Percentiles rank a stretch among this genome's conserved stretches.
Conservation (phyloP, 30 jellyfish, hydroid and myxozoan species). For the Euphysa ruthae region DNA sequence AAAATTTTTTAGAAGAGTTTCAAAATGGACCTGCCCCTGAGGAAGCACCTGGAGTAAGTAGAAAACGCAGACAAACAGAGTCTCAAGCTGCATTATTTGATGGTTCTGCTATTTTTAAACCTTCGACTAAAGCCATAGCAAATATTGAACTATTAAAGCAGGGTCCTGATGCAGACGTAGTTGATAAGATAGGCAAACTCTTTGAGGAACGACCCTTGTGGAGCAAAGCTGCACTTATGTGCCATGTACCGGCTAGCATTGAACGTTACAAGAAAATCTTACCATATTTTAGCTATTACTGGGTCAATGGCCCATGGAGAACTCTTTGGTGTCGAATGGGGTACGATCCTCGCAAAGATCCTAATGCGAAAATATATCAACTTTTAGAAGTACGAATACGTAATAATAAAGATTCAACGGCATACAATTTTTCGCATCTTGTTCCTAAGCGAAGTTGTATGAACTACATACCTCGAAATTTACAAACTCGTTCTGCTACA, state of each 20-base stretch:
- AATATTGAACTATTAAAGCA: constrained; percentile 17
- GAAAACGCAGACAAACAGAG: constrained; percentile 58
- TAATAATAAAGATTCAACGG: constrained; percentile 28
- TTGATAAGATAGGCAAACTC: constrained; percentile 12
- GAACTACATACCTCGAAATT: constrained; percentile 25
- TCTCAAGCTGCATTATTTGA: constrained; percentile 64
- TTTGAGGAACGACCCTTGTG: constrained; percentile 72
- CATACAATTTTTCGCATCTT: background rate
- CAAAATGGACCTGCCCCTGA: background rate
- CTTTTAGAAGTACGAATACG: constrained; percentile 64
- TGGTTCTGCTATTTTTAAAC: constrained; percentile 40
- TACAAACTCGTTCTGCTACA: constrained; percentile 15
- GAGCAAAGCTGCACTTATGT: constrained; percentile 52
- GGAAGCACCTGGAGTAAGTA: background rate
- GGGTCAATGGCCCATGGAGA: constrained; percentile 96
- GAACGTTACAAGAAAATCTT: constrained; percentile 45
- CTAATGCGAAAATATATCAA: constrained; percentile 63
- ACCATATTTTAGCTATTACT: constrained; percentile 58
- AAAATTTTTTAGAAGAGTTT: constrained; percentile 8
- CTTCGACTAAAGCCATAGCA: constrained; percentile 39
- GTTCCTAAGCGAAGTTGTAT: constrained; percentile 21
- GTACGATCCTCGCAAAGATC: constrained; percentile 77
- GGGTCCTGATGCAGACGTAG: constrained; percentile 32
- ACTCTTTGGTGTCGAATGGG: constrained; percentile 86
- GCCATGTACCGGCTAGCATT: constrained; percentile 24